Evolutionary conservation across 2,797 vertebrate genomes (phyloP).

Genomic region (Lateolabrax maculatus): DNA sequence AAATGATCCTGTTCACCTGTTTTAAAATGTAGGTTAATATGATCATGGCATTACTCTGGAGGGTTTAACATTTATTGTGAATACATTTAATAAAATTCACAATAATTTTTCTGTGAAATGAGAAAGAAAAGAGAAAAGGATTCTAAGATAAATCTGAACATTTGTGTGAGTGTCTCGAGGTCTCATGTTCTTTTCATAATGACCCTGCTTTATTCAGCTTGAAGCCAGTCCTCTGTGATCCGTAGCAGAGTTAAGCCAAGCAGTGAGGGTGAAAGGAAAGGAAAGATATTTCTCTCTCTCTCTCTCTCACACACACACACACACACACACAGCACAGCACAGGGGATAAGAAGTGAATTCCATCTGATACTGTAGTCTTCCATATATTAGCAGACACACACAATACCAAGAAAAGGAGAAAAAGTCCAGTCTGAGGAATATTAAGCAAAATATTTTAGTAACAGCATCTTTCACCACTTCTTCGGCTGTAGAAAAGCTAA

Average conservation of each 20-base stretch:
- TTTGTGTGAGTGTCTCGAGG: conserved; percentile 31
- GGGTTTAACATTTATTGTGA: neutral
- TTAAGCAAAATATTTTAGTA: conserved; percentile 9
- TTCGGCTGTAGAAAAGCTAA: neutral
- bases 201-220: conserved; percentile 49
- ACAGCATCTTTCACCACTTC: neutral
- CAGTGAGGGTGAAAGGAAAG: conserved; percentile 37
- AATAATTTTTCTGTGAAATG: conserved; percentile 8
- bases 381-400: conserved; percentile 46
- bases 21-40: conserved; percentile 7
- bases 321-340: conserved; percentile 11
- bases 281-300: conserved; percentile 6
- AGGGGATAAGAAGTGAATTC: conserved; percentile 48
- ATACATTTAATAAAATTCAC: neutral
- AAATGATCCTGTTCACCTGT: conserved; percentile 6
- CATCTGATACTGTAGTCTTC: conserved; percentile 39
- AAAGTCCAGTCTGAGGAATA: neutral
- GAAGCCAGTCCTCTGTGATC: conserved; percentile 50
- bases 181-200: conserved; percentile 67
- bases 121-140: conserved; percentile 6
- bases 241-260: conserved; percentile 52
- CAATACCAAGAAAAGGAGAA: neutral
- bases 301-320: neutral
- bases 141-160: conserved; percentile 1
- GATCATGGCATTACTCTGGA: neutral